Base-by-base conservation (phyloP, 1,140 invertebrate species). In the Aphis craccivora region DNA sequence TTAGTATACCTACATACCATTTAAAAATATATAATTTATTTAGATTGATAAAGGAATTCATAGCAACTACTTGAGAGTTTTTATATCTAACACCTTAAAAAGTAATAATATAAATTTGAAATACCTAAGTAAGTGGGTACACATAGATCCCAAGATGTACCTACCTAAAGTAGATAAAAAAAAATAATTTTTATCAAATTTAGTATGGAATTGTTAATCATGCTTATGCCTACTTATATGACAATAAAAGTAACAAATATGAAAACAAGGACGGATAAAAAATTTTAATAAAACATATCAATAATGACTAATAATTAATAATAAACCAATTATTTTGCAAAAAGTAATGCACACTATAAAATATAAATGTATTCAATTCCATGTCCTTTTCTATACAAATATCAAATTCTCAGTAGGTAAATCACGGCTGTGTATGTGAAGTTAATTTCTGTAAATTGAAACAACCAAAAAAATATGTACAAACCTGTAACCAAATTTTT, bases 401-500 rank as follows among this genome's bases (percentile, higher is more conserved):
- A 22, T 81, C 35, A 81, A 43, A 22, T 89, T 81, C 23, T 43
- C n/a, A n/a, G n/a, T n/a, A 76, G 76, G 14, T 43, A 60, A 67
- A 25, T 48, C 43, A 91, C 37, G 2, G 30, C 11, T 23, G 30
- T 11, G 14, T 48, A 87, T 6, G 18, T 25, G n/a, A 14, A 30
- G 37, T n/a, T n/a, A 45, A 48, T 87, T 25, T 87, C 8, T 87
- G 6, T 37, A 7, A 30, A 30, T 14, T 76, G 20, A 81, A 37
- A 45, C 2, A 48, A 91, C 35, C 9, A 40, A 67, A 35, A 35
- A 40, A 67, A 0, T 11, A 37, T 92, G 22, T 81, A 76, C 91
- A 3, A 83, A 93, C 91, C 76, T 93, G 81, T 93, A 84, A 48
- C 91, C 91, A 53, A 93, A 86, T 86, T 84, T 55, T 51, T 93